A percentile compares a stretch with the other conserved stretches of the same genome.
Evolutionary conservation across 2,888 invertebrate species (phyloP).

Genomic region (Drosophila vallismaia): DNA sequence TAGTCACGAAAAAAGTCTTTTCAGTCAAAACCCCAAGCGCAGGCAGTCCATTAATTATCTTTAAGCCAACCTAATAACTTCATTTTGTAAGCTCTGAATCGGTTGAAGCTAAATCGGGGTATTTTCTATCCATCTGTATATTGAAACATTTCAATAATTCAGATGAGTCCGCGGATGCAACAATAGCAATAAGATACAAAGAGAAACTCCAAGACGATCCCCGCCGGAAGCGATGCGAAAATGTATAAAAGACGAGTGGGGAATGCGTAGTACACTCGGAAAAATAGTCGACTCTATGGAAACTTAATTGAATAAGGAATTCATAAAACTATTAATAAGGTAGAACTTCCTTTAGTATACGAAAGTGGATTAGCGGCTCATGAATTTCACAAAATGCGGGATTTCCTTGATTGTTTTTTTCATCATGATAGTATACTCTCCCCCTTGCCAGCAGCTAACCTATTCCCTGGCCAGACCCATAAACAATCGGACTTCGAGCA

Average conservation of each 20-base stretch:
- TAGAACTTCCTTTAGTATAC: too few relatives aligned
- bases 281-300: background rate
- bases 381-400: too few relatives aligned
- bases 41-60: constrained; percentile 30
- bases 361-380: too few relatives aligned
- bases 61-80: constrained; percentile 30
- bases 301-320: background rate
- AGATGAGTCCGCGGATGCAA: constrained; percentile 1
- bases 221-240: constrained; percentile 52
- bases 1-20: constrained; percentile 16
- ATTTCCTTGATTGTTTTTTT: background rate
- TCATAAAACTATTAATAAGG: too few relatives aligned
- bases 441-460: constrained; percentile 19
- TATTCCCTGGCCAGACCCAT: constrained; percentile 40
- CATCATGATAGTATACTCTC: constrained; percentile 1
- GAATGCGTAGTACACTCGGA: constrained; percentile 25
- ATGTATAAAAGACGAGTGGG: constrained; percentile 50
- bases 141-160: background rate
- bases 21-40: constrained; percentile 25
- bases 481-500: constrained; percentile 39
- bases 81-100: constrained; percentile 19
- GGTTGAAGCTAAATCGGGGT: constrained; percentile 17
- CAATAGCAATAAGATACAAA: background rate
- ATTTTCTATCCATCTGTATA: background rate
- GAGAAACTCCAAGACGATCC: constrained; percentile 21